Conservation (phyloP, 2,888 invertebrate genomes). For the Laothoe populi region DNA sequence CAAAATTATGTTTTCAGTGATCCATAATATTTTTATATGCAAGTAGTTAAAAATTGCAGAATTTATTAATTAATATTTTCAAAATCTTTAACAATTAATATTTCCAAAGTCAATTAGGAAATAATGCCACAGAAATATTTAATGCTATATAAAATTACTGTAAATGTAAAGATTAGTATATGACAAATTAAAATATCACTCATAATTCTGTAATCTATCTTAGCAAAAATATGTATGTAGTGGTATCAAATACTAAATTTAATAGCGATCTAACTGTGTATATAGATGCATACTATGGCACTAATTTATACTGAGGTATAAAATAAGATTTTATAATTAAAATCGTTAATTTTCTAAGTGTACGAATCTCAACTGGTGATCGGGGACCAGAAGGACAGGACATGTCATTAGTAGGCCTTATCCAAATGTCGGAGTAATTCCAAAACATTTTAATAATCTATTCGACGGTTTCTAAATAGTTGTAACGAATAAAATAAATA, state of each 20-base stretch:
- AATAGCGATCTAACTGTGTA: constrained; percentile 10
- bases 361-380: constrained; percentile 64
- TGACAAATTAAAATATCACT: background rate
- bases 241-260: constrained; percentile 7
- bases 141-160: constrained; percentile 1
- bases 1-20: background rate
- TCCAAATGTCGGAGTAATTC: constrained; percentile 51
- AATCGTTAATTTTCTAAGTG: constrained; percentile 39
- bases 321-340: constrained; percentile 38
- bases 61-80: background rate
- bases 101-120: constrained; percentile 21
- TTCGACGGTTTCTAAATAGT: constrained; percentile 27
- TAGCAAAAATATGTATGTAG: constrained; percentile 10
- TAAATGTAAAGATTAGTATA: constrained; percentile 1
- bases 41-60: background rate
- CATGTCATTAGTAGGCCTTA: constrained; percentile 61
- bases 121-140: constrained; percentile 7
- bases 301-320: constrained; percentile 42
- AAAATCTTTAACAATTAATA: background rate
- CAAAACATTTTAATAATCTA: constrained; percentile 32
- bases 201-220: constrained; percentile 10
- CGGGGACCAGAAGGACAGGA: constrained; percentile 69
- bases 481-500: too few species aligned
- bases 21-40: background rate
- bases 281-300: constrained; percentile 38